Percentiles rank a stretch among this genome's conserved stretches.
phyloP scores from a whole-genome alignment of 1,140 invertebrate genomes.

The Micrasema minimum region DNA sequence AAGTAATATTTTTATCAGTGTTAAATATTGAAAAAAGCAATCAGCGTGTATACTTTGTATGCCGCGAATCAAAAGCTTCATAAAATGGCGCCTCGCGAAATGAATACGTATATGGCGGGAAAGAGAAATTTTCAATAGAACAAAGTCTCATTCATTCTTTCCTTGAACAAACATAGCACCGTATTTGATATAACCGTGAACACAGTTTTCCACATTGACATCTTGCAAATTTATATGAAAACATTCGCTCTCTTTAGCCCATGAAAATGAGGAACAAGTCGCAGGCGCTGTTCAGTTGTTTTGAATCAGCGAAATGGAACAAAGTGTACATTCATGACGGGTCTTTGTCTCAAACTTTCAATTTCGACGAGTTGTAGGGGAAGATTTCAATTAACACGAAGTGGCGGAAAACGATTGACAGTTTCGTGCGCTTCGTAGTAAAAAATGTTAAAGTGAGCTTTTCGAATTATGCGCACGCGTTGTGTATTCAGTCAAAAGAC shows the following conservation, averaged over 20 bases:
- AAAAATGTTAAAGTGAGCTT: slow-evolving; percentile 14
- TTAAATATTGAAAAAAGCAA: too few species aligned
- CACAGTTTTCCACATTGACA: slow-evolving; percentile 11
- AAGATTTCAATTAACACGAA: background rate
- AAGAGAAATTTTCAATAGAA: slow-evolving; percentile 17
- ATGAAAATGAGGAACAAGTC: too few species aligned
- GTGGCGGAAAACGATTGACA: background rate
- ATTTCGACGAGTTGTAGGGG: slow-evolving; percentile 1
- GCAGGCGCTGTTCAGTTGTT: too few species aligned
- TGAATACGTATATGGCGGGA: slow-evolving; percentile 2
- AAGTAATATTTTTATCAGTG: too few species aligned
- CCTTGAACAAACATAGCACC: slow-evolving; percentile 13
- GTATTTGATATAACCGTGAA: slow-evolving; percentile 20
- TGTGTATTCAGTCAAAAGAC: too few species aligned
- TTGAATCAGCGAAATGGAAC: background rate
- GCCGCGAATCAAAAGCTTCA: too few species aligned
- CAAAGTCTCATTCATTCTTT: slow-evolving; percentile 4
- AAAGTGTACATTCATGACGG: background rate
- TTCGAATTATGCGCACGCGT: slow-evolving; percentile 13
- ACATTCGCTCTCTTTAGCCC: background rate
- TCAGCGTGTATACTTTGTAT: too few species aligned
- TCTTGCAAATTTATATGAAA: slow-evolving; percentile 12
- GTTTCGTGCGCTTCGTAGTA: slow-evolving; percentile 12
- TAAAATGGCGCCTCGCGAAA: too few species aligned
- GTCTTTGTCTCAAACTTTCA: slow-evolving; percentile 20